Conservation (phyloP, 2,888 invertebrate genomes). For the Trypoxylon attenuatum region DNA sequence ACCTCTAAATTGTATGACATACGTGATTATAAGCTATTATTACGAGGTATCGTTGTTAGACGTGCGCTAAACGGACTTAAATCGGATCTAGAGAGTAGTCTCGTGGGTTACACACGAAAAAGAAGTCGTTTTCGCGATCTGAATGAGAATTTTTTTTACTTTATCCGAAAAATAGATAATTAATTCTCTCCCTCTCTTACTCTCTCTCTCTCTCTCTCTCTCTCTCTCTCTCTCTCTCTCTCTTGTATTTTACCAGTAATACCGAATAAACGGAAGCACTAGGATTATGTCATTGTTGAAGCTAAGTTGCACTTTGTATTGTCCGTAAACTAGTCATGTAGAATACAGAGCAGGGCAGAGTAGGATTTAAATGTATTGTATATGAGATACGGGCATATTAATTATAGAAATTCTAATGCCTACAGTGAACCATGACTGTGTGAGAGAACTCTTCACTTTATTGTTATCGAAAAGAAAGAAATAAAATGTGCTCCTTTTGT, state of each 20-base stretch:
- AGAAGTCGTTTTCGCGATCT: no score
- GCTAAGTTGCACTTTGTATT: constrained; percentile 41
- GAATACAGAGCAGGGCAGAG: constrained; percentile 31
- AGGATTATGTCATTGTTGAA: constrained; percentile 43
- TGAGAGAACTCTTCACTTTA: constrained; percentile 48
- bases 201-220: no score
- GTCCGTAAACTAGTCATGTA: constrained; percentile 56
- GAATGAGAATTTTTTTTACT: no score
- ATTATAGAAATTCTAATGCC: constrained; percentile 35
- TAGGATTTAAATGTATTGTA: constrained; percentile 44
- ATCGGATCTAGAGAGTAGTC: no score
- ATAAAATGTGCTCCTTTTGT: constrained; percentile 55
- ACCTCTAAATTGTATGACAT: no score
- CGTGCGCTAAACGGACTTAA: no score
- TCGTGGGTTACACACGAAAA: no score
- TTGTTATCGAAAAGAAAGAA: constrained; percentile 49
- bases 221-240: no score
- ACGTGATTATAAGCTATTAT: no score
- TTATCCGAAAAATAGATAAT: no score
- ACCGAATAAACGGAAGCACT: constrained; percentile 33
- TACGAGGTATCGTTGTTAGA: no score
- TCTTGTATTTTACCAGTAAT: constrained; percentile 20
- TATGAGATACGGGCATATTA: constrained; percentile 34
- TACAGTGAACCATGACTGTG: constrained; percentile 45
- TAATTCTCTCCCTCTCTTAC: no score